phyloP scores from a whole-genome alignment of 1,140 invertebrate species.

The Pachypeltis micranthus region DNA sequence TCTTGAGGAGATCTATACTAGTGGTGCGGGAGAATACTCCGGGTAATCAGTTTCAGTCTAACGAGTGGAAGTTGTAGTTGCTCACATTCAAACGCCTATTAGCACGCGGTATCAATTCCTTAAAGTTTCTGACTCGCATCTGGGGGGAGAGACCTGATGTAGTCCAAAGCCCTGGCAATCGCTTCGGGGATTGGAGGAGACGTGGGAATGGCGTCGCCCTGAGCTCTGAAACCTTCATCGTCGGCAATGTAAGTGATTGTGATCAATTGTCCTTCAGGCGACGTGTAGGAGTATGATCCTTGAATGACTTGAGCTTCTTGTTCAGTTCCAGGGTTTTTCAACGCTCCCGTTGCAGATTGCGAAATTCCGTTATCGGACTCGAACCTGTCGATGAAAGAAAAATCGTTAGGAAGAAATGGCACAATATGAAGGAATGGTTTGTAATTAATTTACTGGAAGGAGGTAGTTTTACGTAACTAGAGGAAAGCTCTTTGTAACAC shows the following conservation, averaged over 20 bases:
- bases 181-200: conserved; percentile 24
- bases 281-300: conserved; percentile 57
- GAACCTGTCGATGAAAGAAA: conserved; percentile 51
- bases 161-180: conserved; percentile 52
- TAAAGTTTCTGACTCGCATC: conserved; percentile 8
- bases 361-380: conserved; percentile 76
- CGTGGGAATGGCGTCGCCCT: conserved; percentile 21
- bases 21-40: too few relatives aligned
- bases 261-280: conserved; percentile 41
- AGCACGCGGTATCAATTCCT: too few relatives aligned
- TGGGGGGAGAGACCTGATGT: conserved; percentile 38
- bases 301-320: conserved; percentile 59
- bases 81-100: too few relatives aligned
- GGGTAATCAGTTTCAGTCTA: too few relatives aligned
- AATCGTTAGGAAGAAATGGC: too few relatives aligned
- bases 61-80: too few relatives aligned
- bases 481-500: too few relatives aligned
- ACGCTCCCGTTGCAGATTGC: conserved; percentile 63
- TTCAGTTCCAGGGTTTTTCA: conserved; percentile 53
- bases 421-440: too few relatives aligned
- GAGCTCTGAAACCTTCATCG: conserved; percentile 34
- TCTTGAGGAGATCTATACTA: too few relatives aligned
- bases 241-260: conserved; percentile 53
- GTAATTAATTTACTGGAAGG: too few relatives aligned
- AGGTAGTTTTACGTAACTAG: too few relatives aligned